Evolutionary conservation across 2,113 vertebrate genomes (phyloP), one percentile per base, ranked within the genome.

Genomic region (Thamnaconus septentrionalis): DNA sequence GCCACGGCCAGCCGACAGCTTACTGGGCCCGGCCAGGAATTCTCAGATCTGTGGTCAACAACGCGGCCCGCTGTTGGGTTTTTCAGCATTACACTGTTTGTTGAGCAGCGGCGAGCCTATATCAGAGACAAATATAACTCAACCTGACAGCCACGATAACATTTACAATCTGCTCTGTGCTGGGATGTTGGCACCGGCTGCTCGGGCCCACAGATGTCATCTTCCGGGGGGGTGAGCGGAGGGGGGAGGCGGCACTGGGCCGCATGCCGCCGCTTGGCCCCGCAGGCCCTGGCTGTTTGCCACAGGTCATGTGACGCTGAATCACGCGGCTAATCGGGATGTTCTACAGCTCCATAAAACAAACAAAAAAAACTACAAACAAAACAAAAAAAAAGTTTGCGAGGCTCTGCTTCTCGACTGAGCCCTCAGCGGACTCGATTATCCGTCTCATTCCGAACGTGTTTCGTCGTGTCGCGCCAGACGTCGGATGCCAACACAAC

Each of bases 141-240:
- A 76, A 87, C 70, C 76, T 82, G 89, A 86, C 85, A 85, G 79
- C 76, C 66, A 77, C 59, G 86, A 86, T 88, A 88, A 80, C 80
- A 82, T 83, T 84, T 73, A 84, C 87, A 90, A 87, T 88, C 87
- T 90, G 87, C 74, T 72, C 61, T 78, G 76, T 84, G 76, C 84
- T 87, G 87, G 63, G 85, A 87, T 77, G 76, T 64, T 87, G 87
- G 87, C 88, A 86, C 41, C 5, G 71, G 18, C 81, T 69, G 73
- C 68, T 52, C 47, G 71, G 56, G 41, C 74, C 72, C 85, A 70
- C 88, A 87, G 84, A 88, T 90, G 84, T 80, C 86, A 75, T 79
- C 86, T 80, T 81, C 71, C 66, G 74, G 83, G 81, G 84, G 80
- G 78, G 18, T 31, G 18, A 2, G 18, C 18, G 18, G 18, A 31